phyloP scores from a whole-genome alignment of 2,113 vertebrate species.

The Ammodramus savannarum region DNA sequence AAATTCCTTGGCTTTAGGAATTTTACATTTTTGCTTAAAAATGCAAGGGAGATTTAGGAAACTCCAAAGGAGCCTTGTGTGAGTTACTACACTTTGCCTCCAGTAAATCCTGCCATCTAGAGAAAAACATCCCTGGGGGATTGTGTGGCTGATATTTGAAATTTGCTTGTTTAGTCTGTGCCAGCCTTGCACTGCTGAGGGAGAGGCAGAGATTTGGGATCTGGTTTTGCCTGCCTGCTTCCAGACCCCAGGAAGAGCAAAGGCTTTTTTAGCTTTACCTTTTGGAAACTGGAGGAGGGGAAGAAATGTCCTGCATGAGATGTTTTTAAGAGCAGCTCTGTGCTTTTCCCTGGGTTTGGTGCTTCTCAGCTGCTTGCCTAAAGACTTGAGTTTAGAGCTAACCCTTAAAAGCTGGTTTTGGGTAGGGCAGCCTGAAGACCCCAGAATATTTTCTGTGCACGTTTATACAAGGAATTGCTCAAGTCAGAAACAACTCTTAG shows the following conservation, averaged over 20 bases:
- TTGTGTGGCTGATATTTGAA: not conserved
- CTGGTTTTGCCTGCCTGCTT: not conserved
- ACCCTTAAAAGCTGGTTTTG: not conserved
- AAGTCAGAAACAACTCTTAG: not conserved
- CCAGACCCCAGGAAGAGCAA: not conserved
- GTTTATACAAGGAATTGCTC: not conserved
- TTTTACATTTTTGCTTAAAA: not conserved
- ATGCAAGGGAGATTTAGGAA: not conserved
- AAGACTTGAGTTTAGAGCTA: not conserved
- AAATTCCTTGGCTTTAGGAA: not conserved
- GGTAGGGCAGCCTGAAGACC: not conserved
- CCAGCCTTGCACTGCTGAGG: not conserved
- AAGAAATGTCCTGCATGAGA: not conserved
- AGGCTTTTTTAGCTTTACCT: not conserved
- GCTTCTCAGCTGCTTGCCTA: not conserved
- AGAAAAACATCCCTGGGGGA: not conserved
- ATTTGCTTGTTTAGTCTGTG: not conserved
- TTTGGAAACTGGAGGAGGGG: not conserved
- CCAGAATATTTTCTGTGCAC: not conserved
- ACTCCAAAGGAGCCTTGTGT: not conserved
- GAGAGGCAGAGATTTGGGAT: rapidly evolving
- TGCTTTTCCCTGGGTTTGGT: not conserved
- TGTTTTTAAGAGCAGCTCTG: not conserved
- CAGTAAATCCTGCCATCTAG: not conserved
- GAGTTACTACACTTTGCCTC: not conserved